These are phyloP conservation scores for Microctenopoma lineatum DNA, from an alignment of 2,797 vertebrate genomes.

Conservation along the genomic window DNA sequence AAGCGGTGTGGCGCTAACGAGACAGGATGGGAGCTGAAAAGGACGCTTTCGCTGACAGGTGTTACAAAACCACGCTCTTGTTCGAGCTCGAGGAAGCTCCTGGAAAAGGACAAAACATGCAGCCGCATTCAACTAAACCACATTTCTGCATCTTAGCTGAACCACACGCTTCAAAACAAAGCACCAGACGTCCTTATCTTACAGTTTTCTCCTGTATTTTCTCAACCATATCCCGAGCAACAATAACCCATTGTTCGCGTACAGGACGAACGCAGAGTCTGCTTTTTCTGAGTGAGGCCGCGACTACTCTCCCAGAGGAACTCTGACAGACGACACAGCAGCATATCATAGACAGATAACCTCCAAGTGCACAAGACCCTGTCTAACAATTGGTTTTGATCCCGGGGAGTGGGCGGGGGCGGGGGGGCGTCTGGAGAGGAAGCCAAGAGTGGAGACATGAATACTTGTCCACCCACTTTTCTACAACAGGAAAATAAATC, in stretches of 20 bases:
- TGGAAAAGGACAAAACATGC: constrained; percentile 25
- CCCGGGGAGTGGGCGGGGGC: neutral
- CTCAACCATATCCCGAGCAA: constrained; percentile 69
- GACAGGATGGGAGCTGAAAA: constrained; percentile 26
- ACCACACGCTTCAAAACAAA: constrained; percentile 30
- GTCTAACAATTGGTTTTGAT: constrained; percentile 1
- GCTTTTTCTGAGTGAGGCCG: constrained; percentile 53
- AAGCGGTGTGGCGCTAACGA: constrained; percentile 7
- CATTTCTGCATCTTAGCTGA: neutral
- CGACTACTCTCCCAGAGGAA: constrained; percentile 15
- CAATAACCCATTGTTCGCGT: constrained; percentile 75
- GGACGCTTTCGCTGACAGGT: constrained; percentile 32
- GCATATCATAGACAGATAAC: constrained; percentile 33
- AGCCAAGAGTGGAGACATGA: neutral
- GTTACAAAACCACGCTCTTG: constrained; percentile 18
- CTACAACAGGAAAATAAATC: neutral
- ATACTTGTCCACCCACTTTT: neutral
- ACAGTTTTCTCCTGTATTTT: constrained; percentile 47
- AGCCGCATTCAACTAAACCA: constrained; percentile 6
- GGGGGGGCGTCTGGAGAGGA: neutral
- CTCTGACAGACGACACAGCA: constrained; percentile 23
- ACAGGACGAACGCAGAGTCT: constrained; percentile 57
- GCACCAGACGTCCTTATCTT: constrained; percentile 48
- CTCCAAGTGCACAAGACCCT: constrained; percentile 29
- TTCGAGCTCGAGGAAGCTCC: constrained; percentile 19